Percentiles rank a stretch among this genome's conserved stretches.
These are phyloP conservation scores for Drosophila eohydei DNA, from an alignment of 2,888 invertebrate species.

Conservation along the genomic window DNA sequence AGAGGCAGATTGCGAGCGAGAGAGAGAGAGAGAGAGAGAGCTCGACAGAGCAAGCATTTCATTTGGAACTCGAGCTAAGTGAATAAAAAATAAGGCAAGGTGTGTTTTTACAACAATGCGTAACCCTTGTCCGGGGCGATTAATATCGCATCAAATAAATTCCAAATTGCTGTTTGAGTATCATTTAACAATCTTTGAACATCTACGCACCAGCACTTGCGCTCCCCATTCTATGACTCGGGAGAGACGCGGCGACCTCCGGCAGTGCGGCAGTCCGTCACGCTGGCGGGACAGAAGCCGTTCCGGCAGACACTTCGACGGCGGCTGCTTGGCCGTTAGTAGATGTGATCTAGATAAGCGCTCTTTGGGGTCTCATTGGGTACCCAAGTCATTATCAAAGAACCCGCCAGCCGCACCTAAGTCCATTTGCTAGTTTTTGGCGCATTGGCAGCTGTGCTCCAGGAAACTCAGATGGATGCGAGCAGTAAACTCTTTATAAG, in stretches of 20 bases:
- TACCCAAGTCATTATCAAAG: constrained; percentile 52
- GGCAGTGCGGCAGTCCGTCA: constrained; percentile 32
- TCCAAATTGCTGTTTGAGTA: constrained; percentile 75
- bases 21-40: neutral
- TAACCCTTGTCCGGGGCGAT: constrained; percentile 69
- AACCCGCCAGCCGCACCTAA: constrained; percentile 23
- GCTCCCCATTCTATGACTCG: constrained; percentile 5
- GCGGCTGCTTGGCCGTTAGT: constrained; percentile 52
- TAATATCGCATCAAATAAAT: constrained; percentile 80
- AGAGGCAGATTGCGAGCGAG: neutral
- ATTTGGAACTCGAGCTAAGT: constrained; percentile 2
- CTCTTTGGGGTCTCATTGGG: constrained; percentile 25
- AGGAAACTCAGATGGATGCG: neutral
- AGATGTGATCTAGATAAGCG: constrained; percentile 65
- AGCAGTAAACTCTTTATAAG: neutral
- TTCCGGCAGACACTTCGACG: constrained; percentile 71
- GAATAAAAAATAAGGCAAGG: constrained; percentile 45
- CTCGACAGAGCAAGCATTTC: neutral
- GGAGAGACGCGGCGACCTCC: constrained; percentile 40
- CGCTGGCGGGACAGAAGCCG: constrained; percentile 46
- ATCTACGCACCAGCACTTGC: constrained; percentile 58
- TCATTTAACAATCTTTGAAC: constrained; percentile 77
- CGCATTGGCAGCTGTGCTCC: constrained; percentile 19
- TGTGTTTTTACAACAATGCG: constrained; percentile 63
- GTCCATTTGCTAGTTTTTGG: constrained; percentile 15